Evolutionary conservation across 2,888 invertebrate genomes (phyloP).

Genomic region (Phyto melanocephala): DNA sequence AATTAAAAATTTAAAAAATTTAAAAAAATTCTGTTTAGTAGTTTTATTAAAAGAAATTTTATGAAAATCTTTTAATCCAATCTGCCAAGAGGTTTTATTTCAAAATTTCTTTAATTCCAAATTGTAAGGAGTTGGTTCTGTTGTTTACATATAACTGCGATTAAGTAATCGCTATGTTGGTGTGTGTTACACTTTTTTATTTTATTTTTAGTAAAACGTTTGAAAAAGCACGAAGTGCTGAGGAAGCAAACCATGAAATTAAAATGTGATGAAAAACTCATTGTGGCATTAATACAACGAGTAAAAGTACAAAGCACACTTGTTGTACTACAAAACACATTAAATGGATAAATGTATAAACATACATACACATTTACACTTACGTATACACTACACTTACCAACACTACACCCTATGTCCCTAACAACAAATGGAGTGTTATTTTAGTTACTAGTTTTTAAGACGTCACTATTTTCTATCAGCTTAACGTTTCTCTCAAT

Average conservation of each 20-base stretch:
- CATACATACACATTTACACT: background rate
- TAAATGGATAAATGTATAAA: conserved; percentile 33
- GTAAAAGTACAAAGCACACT: conserved; percentile 58
- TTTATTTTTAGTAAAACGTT: conserved; percentile 48
- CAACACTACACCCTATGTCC: no score
- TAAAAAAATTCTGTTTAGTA: no score
- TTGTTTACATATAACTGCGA: background rate
- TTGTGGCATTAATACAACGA: conserved; percentile 69
- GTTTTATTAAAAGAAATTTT: no score
- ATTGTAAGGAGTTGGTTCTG: background rate
- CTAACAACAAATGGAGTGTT: no score
- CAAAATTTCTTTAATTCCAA: no score
- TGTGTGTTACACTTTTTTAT: background rate
- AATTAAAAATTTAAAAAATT: no score
- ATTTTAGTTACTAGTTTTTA: no score
- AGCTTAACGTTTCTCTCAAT: no score
- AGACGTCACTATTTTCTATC: no score
- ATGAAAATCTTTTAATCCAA: no score
- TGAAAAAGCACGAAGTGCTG: conserved; percentile 64
- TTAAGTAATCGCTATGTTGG: conserved; percentile 3
- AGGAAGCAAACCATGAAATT: conserved; percentile 77
- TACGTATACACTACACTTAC: background rate
- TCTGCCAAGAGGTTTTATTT: no score
- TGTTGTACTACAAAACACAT: conserved; percentile 53
- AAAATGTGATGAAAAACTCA: conserved; percentile 75